Evolutionary conservation across 2,888 invertebrate genomes (phyloP).

Genomic region (Eremobia ochroleuca): DNA sequence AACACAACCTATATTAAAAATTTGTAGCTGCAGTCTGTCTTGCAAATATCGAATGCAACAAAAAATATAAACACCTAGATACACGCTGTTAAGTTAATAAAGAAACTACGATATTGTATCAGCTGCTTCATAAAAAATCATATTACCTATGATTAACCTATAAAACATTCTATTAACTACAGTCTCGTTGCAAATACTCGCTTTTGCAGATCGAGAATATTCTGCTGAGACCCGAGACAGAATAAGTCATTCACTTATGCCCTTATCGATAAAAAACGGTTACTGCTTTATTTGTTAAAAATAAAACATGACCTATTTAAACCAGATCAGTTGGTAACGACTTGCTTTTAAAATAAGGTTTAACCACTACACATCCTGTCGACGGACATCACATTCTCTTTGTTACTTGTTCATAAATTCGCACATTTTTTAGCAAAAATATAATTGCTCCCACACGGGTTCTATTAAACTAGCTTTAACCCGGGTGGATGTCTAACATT

Average conservation of each 20-base stretch:
- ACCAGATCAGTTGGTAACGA: slow-evolving; percentile 27
- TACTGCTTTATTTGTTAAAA: slow-evolving; percentile 31
- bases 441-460: too few species aligned
- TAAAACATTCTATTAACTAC: not conserved
- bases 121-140: too few species aligned
- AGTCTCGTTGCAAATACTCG: not conserved
- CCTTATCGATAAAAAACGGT: slow-evolving; percentile 24
- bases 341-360: slow-evolving; percentile 39
- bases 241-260: slow-evolving; percentile 23
- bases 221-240: not conserved
- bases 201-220: not conserved
- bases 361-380: slow-evolving; percentile 30
- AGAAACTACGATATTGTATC: not conserved
- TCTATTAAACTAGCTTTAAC: not conserved
- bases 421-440: not conserved
- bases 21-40: slow-evolving; percentile 13
- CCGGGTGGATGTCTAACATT: not conserved
- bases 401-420: not conserved
- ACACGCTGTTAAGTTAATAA: not conserved
- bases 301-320: slow-evolving; percentile 31
- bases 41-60: not conserved
- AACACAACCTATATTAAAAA: slow-evolving; percentile 41
- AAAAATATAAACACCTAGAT: not conserved
- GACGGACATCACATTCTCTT: slow-evolving; percentile 36
- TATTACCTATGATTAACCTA: not conserved